These are phyloP conservation scores for Aphelocoma coerulescens DNA, from an alignment of 2,113 vertebrate species.

Conservation along the genomic window DNA sequence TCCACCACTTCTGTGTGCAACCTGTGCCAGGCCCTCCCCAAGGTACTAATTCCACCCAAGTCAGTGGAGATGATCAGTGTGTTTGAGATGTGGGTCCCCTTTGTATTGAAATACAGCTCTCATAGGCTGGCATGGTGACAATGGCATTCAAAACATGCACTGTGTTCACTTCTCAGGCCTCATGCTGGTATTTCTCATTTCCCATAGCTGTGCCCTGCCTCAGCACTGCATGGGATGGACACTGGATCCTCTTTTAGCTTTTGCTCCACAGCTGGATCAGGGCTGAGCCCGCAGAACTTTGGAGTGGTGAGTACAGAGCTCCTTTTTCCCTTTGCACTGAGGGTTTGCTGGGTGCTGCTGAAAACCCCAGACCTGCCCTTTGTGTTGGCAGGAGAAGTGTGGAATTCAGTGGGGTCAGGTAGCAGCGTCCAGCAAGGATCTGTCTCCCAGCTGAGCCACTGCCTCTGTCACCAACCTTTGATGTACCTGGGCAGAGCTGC, in stretches of 20 bases:
- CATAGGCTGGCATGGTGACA: not conserved
- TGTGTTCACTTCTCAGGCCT: not conserved
- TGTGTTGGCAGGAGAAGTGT: not conserved
- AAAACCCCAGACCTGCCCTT: not conserved
- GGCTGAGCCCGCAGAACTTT: not conserved
- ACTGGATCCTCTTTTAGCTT: not conserved
- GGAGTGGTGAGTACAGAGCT: rapidly evolving
- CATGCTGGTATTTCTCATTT: not conserved
- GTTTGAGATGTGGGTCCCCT: not conserved
- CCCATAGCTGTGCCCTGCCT: not conserved
- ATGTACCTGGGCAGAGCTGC: not conserved
- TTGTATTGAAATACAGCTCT: not conserved
- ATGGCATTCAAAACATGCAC: not conserved
- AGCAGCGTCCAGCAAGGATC: rapidly evolving
- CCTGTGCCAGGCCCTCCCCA: not conserved
- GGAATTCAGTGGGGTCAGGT: not conserved
- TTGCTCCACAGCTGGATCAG: not conserved
- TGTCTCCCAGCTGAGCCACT: not conserved
- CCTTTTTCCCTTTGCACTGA: rapidly evolving
- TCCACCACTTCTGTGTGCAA: not conserved
- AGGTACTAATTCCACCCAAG: no score
- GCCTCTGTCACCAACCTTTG: not conserved
- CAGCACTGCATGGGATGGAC: not conserved
- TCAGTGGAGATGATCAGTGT: not conserved
- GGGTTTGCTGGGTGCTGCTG: not conserved